Evolutionary conservation across 2,797 vertebrate genomes (phyloP).

Genomic region (Myotis vivesi): DNA sequence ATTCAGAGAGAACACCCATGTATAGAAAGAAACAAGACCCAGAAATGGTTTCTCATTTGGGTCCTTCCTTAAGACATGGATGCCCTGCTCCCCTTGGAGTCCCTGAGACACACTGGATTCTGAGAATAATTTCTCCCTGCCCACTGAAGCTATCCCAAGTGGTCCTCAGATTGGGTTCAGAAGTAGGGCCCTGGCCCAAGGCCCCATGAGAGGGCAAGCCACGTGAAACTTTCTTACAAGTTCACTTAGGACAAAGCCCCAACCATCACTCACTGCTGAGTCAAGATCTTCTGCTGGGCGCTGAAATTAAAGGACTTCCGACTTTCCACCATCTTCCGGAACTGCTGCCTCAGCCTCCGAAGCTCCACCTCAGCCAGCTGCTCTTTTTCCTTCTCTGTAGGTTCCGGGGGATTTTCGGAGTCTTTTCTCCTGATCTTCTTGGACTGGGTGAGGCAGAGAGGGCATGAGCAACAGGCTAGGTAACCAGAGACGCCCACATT

Average conservation of each 20-base stretch:
- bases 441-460: background rate
- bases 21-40: background rate
- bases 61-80: background rate
- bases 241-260: rapidly evolving
- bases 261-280: constrained; percentile 79
- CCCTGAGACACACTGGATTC: background rate
- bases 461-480: background rate
- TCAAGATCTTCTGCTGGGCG: constrained; percentile 51
- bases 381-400: constrained; percentile 37
- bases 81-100: background rate
- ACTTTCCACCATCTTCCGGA: constrained; percentile 65
- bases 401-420: rapidly evolving
- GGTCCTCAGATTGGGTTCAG: background rate
- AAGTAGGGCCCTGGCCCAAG: background rate
- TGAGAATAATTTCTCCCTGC: background rate
- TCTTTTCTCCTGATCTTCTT: constrained; percentile 20
- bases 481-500: background rate
- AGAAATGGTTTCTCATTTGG: background rate
- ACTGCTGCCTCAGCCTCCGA: constrained; percentile 76
- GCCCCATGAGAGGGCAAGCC: background rate
- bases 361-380: constrained; percentile 54
- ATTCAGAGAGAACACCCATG: background rate
- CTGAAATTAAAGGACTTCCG: constrained; percentile 63
- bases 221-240: background rate
- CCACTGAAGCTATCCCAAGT: background rate